Conservation (phyloP, 2,113 vertebrate genomes). For the Lepisosteus osseus region DNA sequence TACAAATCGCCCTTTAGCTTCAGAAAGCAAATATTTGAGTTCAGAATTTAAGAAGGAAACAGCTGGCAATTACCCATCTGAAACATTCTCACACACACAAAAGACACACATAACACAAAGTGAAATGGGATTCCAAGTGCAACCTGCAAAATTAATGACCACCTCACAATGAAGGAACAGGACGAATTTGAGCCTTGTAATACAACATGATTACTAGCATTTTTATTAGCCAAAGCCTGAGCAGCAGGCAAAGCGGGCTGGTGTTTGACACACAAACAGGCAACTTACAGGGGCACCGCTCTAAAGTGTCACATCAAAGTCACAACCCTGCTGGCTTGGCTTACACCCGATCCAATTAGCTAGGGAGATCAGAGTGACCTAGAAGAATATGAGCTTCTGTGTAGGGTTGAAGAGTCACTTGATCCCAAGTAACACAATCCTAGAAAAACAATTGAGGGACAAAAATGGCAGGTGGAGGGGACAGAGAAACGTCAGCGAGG, state of each 20-base stretch:
- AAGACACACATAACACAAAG: constrained; percentile 58
- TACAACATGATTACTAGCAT: constrained; percentile 63
- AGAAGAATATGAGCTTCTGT: constrained; percentile 68
- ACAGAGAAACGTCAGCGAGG: constrained; percentile 48
- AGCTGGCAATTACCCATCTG: constrained; percentile 58
- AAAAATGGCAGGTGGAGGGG: constrained; percentile 56
- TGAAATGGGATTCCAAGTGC: constrained; percentile 72
- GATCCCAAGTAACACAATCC: constrained; percentile 79
- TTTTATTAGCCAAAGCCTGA: constrained; percentile 58
- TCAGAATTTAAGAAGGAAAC: constrained; percentile 35
- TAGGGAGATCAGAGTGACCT: constrained; percentile 75
- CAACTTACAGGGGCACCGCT: constrained; percentile 56
- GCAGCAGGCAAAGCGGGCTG: constrained; percentile 64
- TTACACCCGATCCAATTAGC: constrained; percentile 97
- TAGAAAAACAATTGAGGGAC: constrained; percentile 53
- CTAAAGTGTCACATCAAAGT: constrained; percentile 80
- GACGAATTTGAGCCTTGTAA: constrained; percentile 66
- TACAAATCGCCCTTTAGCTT: neutral
- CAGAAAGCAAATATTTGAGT: neutral
- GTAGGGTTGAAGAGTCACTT: constrained; percentile 69
- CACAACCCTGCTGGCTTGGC: constrained; percentile 77
- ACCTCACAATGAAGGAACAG: constrained; percentile 60
- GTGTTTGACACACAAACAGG: constrained; percentile 65
- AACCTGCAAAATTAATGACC: constrained; percentile 79
- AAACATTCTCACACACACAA: constrained; percentile 46